A percentile compares a stretch with the other conserved stretches of the same genome.
Conservation (phyloP, 1,140 invertebrate species). For the Drosophila sp. region DNA sequence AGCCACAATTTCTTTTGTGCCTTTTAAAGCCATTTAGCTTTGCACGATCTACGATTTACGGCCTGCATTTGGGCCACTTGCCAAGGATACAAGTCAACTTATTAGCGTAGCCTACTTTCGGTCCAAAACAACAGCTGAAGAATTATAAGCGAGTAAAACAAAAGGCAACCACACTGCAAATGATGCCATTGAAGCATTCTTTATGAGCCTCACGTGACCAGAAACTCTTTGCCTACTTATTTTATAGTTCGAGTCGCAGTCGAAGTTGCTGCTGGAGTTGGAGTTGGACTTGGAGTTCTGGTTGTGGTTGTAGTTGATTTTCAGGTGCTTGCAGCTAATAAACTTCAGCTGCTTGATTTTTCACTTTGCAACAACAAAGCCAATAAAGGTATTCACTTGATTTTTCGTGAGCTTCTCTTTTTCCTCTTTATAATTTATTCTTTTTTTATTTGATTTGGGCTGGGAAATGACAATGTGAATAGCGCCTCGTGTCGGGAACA, state of each 20-base stretch:
- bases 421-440: not conserved
- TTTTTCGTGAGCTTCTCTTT: slow-evolving; percentile 30
- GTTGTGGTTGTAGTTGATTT: slow-evolving; percentile 6
- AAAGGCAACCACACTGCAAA: slow-evolving; percentile 58
- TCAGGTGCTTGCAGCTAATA: slow-evolving; percentile 53
- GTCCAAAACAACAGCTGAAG: not conserved
- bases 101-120: slow-evolving; percentile 71
- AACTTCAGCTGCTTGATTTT: slow-evolving; percentile 46
- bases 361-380: slow-evolving; percentile 33
- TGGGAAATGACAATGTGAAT: slow-evolving; percentile 64
- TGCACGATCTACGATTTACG: slow-evolving; percentile 54
- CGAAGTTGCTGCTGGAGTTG: no score
- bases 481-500: slow-evolving; percentile 36
- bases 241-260: not conserved
- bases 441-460: not conserved
- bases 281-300: not conserved
- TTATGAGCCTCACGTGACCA: slow-evolving; percentile 77
- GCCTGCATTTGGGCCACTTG: slow-evolving; percentile 58
- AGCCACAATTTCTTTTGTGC: slow-evolving; percentile 37
- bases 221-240: slow-evolving; percentile 71
- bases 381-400: slow-evolving; percentile 40
- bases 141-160: slow-evolving; percentile 39
- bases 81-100: slow-evolving; percentile 56
- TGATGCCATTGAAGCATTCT: slow-evolving; percentile 72
- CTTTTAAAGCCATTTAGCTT: slow-evolving; percentile 42